Evolutionary conservation across 2,888 invertebrate species (phyloP), one percentile per base, ranked within the genome.

Genomic region (Ornithoptera alexandrae): DNA sequence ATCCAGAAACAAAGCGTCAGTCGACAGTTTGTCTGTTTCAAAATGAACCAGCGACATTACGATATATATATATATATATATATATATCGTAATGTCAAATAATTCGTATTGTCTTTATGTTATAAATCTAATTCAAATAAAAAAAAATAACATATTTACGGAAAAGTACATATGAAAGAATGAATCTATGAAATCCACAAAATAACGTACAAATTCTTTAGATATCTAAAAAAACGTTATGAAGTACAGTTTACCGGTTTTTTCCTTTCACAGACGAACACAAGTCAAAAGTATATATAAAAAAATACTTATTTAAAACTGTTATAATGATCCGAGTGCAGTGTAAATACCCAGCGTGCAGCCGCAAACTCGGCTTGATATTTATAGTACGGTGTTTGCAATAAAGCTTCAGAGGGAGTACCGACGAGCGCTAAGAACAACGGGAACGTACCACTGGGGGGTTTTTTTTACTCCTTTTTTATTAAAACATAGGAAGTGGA

Each of bases 311-410:
- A 57, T 65, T 66, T 65, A 46, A 65, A 65, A 65, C 63, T 20
- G 56, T 70, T 67, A 70, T 67, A 66, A 70, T 70, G 67, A 70
- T 64, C 70, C 63, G 56, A 70, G 70, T 67, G 67, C 67, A 66
- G 59, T 59, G 70, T 24, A 70, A 70, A 70, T 67, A 67, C 59
- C 62, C 24, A 58, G 67, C 50, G 60, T 59, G 67, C 67, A 20
- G 39, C 53, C 63, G 70, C 70, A 70, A 22, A 70, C 73, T 69
- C 67, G 24, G 72, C 64, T 61, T 68, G 70, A 71, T 72, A 74
- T 76, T 74, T 75, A 76, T 74, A 70, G 71, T 72, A 72, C 67
- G 67, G 67, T 64, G 75, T 70, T 73, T 75, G 76, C 74, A 76
- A 75, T 76, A 76, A 75, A 74, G 74, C 75, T 74, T 70, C 72